Evolutionary conservation across 2,113 vertebrate species (phyloP).

Genomic region (Heterocephalus glaber): DNA sequence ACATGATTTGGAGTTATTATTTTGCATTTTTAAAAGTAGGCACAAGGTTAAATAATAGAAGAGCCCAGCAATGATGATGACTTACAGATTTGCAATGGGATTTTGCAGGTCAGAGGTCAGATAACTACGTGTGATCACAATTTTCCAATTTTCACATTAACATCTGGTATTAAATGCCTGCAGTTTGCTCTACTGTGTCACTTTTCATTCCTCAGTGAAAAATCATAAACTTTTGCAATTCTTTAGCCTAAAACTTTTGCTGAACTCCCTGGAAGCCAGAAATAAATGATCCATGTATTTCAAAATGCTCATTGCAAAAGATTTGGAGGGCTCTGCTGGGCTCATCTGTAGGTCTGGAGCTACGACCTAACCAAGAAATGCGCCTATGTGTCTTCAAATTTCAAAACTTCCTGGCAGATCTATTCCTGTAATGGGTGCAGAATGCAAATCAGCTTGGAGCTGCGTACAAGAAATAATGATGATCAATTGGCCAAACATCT

Average conservation of each 20-base stretch:
- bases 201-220: constrained; percentile 72
- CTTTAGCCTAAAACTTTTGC: constrained; percentile 53
- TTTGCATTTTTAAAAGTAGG: background rate
- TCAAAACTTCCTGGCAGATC: constrained; percentile 75
- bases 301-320: constrained; percentile 78
- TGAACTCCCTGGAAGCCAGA: constrained; percentile 70
- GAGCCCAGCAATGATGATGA: background rate
- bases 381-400: constrained; percentile 45
- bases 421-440: constrained; percentile 63
- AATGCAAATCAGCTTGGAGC: constrained; percentile 63
- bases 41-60: constrained; percentile 18
- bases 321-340: constrained; percentile 50
- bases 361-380: constrained; percentile 59
- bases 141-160: constrained; percentile 71
- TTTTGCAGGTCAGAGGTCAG: constrained; percentile 35
- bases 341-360: constrained; percentile 58
- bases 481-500: constrained; percentile 34
- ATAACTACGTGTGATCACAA: background rate
- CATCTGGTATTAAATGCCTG: constrained; percentile 75
- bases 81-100: background rate
- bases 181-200: constrained; percentile 70
- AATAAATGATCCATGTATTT: constrained; percentile 68
- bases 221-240: constrained; percentile 81
- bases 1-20: constrained; percentile 16
- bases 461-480: constrained; percentile 38